phyloP scores from a whole-genome alignment of 1,140 invertebrate genomes.

The Mercenaria mercenaria region DNA sequence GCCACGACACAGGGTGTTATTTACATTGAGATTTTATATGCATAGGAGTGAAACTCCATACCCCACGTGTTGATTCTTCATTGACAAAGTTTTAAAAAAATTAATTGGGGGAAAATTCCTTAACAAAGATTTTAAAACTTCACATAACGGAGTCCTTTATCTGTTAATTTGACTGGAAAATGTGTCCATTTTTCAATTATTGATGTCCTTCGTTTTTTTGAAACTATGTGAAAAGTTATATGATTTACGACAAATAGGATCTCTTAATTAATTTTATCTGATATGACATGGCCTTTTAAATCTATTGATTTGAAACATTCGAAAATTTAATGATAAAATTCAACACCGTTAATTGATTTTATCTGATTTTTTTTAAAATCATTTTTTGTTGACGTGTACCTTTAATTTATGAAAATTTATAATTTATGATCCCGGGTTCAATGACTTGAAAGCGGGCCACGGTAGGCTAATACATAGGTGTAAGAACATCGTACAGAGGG shows the following conservation, averaged over 20 bases:
- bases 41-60: slow-evolving; percentile 1
- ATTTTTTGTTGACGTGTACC: too few species aligned
- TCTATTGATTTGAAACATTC: slow-evolving; percentile 8
- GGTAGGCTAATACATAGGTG: background rate
- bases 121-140: background rate
- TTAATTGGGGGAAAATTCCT: background rate
- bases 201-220: background rate
- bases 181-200: slow-evolving; percentile 34
- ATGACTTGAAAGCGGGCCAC: background rate
- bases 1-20: background rate
- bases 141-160: slow-evolving; percentile 13
- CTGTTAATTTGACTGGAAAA: slow-evolving; percentile 38
- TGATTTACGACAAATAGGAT: slow-evolving; percentile 25
- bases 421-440: background rate
- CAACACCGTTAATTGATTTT: slow-evolving; percentile 49
- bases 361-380: slow-evolving; percentile 20
- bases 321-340: background rate
- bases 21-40: background rate
- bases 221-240: background rate
- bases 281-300: background rate
- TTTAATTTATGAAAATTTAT: background rate
- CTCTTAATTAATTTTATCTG: slow-evolving; percentile 25
- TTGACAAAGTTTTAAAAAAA: background rate
- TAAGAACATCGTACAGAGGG: too few species aligned
- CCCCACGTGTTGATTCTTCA: background rate